Percentiles rank a stretch among this genome's conserved stretches.
phyloP scores from a whole-genome alignment of 2,797 vertebrate genomes.

The Poecile montanus region DNA sequence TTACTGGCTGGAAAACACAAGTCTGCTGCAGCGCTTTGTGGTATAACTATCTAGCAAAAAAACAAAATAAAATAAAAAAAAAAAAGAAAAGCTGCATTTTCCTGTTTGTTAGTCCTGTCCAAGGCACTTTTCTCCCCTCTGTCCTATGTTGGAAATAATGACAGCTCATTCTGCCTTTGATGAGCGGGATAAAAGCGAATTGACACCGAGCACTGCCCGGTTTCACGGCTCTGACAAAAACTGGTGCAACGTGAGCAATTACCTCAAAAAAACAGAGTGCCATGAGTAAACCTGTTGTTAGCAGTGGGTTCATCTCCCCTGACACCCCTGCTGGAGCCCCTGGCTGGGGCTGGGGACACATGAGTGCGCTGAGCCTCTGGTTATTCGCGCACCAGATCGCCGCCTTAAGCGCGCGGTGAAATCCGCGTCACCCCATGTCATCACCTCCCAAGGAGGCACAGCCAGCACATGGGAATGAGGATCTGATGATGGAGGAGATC shows the following conservation, averaged over 20 bases:
- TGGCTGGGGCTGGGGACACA: not conserved
- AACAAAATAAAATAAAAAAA: not conserved
- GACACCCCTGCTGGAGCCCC: not conserved
- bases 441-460: not conserved
- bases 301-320: not conserved
- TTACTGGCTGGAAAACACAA: not conserved
- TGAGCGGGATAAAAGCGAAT: not conserved
- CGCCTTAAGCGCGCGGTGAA: not conserved
- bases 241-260: not conserved
- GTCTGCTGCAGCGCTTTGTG: not conserved
- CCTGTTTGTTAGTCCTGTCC: not conserved
- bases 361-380: not conserved
- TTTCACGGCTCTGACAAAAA: conserved; percentile 31
- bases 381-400: not conserved
- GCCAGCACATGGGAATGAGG: not conserved
- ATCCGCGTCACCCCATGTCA: not conserved
- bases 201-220: not conserved
- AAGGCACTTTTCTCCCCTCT: not conserved
- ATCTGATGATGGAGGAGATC: not conserved
- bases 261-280: not conserved
- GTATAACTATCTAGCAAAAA: not conserved
- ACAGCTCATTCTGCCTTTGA: conserved; percentile 17
- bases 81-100: not conserved
- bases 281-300: not conserved
- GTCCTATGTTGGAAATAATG: not conserved